Conservation (phyloP, 2,888 invertebrate genomes). For the Crossocerus cetratus region DNA sequence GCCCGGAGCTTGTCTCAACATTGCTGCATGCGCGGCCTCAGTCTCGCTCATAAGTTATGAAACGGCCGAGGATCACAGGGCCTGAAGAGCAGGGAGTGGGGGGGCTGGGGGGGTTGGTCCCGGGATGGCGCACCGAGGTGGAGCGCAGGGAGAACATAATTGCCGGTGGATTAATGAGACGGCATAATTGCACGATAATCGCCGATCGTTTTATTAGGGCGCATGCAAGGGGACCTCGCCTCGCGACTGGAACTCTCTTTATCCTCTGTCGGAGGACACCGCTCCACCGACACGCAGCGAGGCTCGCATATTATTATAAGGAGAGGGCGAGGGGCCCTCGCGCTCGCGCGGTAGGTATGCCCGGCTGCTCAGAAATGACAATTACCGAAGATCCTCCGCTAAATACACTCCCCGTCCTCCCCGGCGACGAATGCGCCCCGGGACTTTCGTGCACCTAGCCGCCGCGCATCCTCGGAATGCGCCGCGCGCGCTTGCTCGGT, state of each 20-base stretch:
- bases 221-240: constrained; percentile 1
- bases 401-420: constrained; percentile 36
- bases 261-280: constrained; percentile 50
- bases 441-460: constrained; percentile 2
- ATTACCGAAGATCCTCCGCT: constrained; percentile 66
- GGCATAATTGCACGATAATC: constrained; percentile 76
- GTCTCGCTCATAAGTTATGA: constrained; percentile 68
- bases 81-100: constrained; percentile 33
- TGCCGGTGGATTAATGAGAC: constrained; percentile 76
- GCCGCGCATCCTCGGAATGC: constrained; percentile 55
- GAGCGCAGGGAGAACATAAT: constrained; percentile 62
- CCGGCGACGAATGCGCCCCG: not conserved
- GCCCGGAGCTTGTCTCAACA: constrained; percentile 56
- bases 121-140: constrained; percentile 14
- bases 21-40: constrained; percentile 64
- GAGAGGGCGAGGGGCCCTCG: constrained; percentile 51
- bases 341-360: constrained; percentile 62
- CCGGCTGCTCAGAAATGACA: constrained; percentile 72
- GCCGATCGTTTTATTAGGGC: constrained; percentile 73
- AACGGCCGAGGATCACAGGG: constrained; percentile 50
- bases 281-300: constrained; percentile 25
- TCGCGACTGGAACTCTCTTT: constrained; percentile 42
- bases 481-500: constrained; percentile 51
- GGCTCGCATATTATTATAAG: constrained; percentile 72
- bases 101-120: not conserved